Evolutionary conservation across 2,797 vertebrate species (phyloP).

Genomic region (Coregonus ussuriensis): DNA sequence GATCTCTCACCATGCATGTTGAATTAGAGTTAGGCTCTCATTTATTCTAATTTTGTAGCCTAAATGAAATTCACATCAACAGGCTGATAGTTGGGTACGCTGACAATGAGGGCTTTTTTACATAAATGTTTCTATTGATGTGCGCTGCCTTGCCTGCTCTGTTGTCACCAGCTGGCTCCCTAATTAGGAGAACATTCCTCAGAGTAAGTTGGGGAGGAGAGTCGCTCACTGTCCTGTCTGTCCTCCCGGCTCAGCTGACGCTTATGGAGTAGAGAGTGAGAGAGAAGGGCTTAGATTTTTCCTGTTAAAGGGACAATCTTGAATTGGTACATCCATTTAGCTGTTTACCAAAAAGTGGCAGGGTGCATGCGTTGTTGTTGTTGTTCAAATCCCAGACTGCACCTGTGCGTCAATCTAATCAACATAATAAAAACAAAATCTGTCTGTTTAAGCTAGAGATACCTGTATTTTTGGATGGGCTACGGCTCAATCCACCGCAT

Average conservation of each 20-base stretch:
- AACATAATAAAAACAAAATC: too few relatives aligned
- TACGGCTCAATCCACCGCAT: too few relatives aligned
- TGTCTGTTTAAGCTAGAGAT: too few relatives aligned
- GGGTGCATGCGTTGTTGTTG: neutral
- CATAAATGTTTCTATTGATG: constrained; percentile 29
- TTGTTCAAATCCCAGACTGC: neutral
- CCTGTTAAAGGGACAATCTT: constrained; percentile 27
- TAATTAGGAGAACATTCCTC: constrained; percentile 70
- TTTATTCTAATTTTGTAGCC: neutral
- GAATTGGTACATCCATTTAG: neutral
- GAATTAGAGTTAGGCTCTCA: neutral
- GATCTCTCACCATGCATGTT: constrained; percentile 9
- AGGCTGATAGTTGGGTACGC: neutral
- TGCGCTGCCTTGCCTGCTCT: constrained; percentile 30
- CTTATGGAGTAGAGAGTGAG: constrained; percentile 48
- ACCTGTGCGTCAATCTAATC: neutral
- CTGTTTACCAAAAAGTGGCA: neutral
- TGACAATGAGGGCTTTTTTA: too few relatives aligned
- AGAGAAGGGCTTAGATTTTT: constrained; percentile 48
- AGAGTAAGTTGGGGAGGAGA: constrained; percentile 48
- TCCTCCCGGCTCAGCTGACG: constrained; percentile 48
- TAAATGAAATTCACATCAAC: neutral
- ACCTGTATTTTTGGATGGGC: too few relatives aligned
- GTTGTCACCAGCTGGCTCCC: constrained; percentile 27
- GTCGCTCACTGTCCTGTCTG: constrained; percentile 37